A percentile compares a stretch with the other conserved stretches of the same genome.
Conservation (phyloP, 2,888 invertebrate genomes). For the Epistrophe grossulariae region DNA sequence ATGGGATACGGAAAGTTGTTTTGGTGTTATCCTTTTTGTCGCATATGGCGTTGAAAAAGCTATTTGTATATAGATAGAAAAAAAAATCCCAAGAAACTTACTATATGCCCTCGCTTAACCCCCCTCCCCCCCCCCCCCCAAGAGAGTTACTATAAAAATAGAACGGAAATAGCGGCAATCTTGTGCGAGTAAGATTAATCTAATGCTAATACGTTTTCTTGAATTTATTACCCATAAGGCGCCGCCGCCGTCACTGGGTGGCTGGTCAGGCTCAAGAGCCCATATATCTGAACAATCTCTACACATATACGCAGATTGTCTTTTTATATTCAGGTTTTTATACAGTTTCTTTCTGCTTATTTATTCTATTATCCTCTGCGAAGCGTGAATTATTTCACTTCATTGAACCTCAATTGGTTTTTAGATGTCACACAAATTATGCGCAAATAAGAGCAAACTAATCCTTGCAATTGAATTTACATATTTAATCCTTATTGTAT, state of each 20-base stretch:
- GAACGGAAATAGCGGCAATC: slow-evolving; percentile 57
- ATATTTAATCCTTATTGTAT: slow-evolving; percentile 45
- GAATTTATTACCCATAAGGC: slow-evolving; percentile 64
- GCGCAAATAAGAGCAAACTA: slow-evolving; percentile 31
- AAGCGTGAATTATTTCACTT: slow-evolving; percentile 57
- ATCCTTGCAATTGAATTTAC: slow-evolving; percentile 57
- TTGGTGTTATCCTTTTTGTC: slow-evolving; percentile 57
- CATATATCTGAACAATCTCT: neutral
- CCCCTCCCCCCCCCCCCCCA: neutral
- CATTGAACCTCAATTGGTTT: slow-evolving; percentile 61
- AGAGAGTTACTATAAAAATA: neutral
- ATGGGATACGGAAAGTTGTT: slow-evolving; percentile 52
- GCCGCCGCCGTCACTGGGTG: neutral
- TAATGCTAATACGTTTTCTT: slow-evolving; percentile 64
- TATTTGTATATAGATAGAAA: neutral
- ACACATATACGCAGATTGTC: neutral
- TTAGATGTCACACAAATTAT: slow-evolving; percentile 59
- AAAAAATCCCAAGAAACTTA: slow-evolving; percentile 1
- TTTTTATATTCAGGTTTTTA: neutral
- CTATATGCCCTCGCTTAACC: slow-evolving; percentile 4
- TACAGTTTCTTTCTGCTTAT: slow-evolving; percentile 14
- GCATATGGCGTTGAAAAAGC: slow-evolving; percentile 56
- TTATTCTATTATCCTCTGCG: slow-evolving; percentile 19
- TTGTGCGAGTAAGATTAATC: slow-evolving; percentile 72
- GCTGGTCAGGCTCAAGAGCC: slow-evolving; percentile 39